phyloP scores from a whole-genome alignment of 2,113 vertebrate genomes.

The Lonchura striata region DNA sequence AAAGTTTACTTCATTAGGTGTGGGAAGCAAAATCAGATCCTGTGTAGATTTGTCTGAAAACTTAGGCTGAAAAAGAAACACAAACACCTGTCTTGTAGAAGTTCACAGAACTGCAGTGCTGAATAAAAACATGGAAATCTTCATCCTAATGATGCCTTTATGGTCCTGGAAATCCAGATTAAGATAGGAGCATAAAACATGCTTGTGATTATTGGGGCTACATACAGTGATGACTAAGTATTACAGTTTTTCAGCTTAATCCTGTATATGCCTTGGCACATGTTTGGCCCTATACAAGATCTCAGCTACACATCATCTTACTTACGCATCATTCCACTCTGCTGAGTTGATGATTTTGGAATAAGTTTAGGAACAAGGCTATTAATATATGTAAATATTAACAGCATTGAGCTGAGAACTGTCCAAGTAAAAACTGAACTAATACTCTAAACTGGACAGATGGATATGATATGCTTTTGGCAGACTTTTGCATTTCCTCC shows the following conservation, averaged over 20 bases:
- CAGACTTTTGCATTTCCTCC: background rate
- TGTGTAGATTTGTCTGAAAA: background rate
- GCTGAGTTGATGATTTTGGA: background rate
- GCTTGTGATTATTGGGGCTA: background rate
- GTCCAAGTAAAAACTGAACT: background rate
- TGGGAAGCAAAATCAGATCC: background rate
- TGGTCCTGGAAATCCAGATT: background rate
- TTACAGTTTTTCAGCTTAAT: background rate
- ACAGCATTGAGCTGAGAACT: background rate
- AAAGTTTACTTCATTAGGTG: background rate
- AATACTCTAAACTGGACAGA: slow-evolving; percentile 18
- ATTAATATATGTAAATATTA: background rate
- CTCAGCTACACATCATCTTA: background rate
- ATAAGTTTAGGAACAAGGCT: background rate
- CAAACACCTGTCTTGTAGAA: background rate
- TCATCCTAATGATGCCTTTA: background rate
- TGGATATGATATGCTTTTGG: slow-evolving; percentile 25
- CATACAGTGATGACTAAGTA: background rate
- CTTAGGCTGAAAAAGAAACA: background rate
- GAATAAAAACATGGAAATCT: background rate
- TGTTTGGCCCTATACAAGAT: background rate
- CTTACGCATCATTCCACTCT: background rate
- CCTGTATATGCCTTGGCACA: background rate
- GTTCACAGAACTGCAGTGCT: background rate
- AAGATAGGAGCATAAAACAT: background rate